A percentile compares a stretch with the other conserved stretches of the same genome.
Conservation (phyloP, 2,113 vertebrate species). For the Sebastes fasciatus region DNA sequence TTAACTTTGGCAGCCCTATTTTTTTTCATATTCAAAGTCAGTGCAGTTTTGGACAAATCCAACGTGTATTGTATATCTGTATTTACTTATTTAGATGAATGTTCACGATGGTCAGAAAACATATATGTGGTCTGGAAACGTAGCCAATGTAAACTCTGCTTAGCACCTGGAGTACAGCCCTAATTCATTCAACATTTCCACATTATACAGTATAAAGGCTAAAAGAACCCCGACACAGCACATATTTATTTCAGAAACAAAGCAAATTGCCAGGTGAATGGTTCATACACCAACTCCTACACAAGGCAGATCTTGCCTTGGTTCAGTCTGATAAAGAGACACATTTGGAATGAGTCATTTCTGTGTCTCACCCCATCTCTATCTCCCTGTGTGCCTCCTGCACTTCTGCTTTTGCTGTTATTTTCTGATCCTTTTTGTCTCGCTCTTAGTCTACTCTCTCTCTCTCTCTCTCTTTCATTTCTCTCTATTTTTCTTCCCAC, state of each 20-base stretch:
- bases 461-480: neutral
- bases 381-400: constrained; percentile 1
- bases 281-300: constrained; percentile 49
- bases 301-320: constrained; percentile 23
- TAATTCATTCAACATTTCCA: constrained; percentile 33
- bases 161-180: neutral
- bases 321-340: constrained; percentile 47
- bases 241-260: constrained; percentile 1
- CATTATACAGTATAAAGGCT: neutral
- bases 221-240: neutral
- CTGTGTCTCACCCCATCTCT: constrained; percentile 29
- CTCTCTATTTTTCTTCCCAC: neutral
- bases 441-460: neutral
- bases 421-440: constrained; percentile 24
- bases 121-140: neutral
- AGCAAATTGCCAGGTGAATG: constrained; percentile 25
- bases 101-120: neutral
- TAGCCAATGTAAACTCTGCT: neutral
- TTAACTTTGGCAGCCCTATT: no score
- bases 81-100: neutral
- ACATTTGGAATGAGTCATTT: constrained; percentile 51
- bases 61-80: neutral
- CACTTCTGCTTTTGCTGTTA: constrained; percentile 29
- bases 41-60: neutral
- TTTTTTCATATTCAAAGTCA: neutral